These are phyloP conservation scores for Oceanodroma tethys DNA, from an alignment of 2,113 vertebrate genomes.

Conservation along the genomic window DNA sequence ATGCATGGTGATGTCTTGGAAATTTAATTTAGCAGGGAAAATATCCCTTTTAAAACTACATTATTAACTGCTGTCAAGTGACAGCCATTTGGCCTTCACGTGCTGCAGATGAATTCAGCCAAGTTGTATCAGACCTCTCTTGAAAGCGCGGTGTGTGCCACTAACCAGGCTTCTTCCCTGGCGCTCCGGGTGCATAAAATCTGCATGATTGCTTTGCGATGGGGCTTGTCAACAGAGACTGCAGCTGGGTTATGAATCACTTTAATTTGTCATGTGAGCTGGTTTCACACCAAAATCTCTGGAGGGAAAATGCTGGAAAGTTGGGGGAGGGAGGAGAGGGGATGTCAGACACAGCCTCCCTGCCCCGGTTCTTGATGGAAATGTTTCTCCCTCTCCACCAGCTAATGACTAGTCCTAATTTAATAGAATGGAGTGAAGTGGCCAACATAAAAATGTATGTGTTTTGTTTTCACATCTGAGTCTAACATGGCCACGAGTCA, in stretches of 20 bases:
- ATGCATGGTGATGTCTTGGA: background rate
- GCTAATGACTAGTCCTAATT: constrained; percentile 10
- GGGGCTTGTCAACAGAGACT: constrained; percentile 2
- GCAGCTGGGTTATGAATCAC: constrained; percentile 53
- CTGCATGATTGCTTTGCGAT: background rate
- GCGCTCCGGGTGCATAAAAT: background rate
- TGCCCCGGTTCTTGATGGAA: background rate
- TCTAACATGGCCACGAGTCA: constrained; percentile 16
- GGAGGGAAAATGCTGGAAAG: constrained; percentile 16
- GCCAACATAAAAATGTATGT: background rate
- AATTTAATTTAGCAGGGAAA: constrained; percentile 16
- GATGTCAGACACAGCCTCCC: background rate
- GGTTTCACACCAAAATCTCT: constrained; percentile 30
- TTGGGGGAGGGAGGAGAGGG: background rate
- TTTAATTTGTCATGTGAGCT: constrained; percentile 13
- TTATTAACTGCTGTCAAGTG: constrained; percentile 19
- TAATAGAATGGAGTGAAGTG: background rate
- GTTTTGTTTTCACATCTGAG: constrained; percentile 20
- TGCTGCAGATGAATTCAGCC: background rate
- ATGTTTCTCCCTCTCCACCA: background rate
- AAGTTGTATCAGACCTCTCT: background rate
- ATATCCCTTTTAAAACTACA: background rate
- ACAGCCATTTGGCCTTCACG: background rate
- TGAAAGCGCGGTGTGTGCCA: background rate
- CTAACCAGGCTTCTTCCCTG: background rate